Evolutionary conservation across 2,113 vertebrate genomes (phyloP).

Genomic region (Scomber colias): DNA sequence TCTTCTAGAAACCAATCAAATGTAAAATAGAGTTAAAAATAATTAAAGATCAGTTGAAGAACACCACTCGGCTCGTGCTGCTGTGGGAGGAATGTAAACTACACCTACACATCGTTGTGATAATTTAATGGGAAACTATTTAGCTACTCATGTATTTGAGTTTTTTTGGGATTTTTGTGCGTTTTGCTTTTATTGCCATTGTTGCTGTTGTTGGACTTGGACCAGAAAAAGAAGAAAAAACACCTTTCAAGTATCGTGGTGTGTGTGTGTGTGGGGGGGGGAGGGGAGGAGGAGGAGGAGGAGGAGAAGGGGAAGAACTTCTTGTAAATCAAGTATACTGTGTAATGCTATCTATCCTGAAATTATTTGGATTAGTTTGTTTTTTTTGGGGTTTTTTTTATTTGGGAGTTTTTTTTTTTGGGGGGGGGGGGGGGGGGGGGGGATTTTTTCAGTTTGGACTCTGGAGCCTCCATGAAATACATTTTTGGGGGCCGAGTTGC

Average conservation of each 20-base stretch:
- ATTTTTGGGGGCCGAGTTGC: conserved; percentile 45
- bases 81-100: conserved; percentile 83
- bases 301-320: conserved; percentile 19
- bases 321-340: conserved; percentile 73
- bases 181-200: conserved; percentile 64
- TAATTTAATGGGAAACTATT: conserved; percentile 79
- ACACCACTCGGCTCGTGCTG: conserved; percentile 54
- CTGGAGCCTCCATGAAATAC: conserved; percentile 48
- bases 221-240: conserved; percentile 58
- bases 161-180: conserved; percentile 65
- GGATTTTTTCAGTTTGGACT: conserved; percentile 31
- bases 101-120: conserved; percentile 75
- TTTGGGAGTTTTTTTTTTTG: too few relatives aligned
- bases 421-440: too few relatives aligned
- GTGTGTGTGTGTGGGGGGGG: too few relatives aligned
- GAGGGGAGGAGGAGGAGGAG: conserved; percentile 17
- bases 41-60: conserved; percentile 59
- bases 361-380: conserved; percentile 20
- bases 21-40: conserved; percentile 67
- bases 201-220: conserved; percentile 65
- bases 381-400: conserved; percentile 35
- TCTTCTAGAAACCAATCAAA: conserved; percentile 64
- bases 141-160: conserved; percentile 69
- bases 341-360: conserved; percentile 68
- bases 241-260: too few relatives aligned